Base-by-base conservation (phyloP, 2,113 vertebrate species). In the Anhinga anhinga region DNA sequence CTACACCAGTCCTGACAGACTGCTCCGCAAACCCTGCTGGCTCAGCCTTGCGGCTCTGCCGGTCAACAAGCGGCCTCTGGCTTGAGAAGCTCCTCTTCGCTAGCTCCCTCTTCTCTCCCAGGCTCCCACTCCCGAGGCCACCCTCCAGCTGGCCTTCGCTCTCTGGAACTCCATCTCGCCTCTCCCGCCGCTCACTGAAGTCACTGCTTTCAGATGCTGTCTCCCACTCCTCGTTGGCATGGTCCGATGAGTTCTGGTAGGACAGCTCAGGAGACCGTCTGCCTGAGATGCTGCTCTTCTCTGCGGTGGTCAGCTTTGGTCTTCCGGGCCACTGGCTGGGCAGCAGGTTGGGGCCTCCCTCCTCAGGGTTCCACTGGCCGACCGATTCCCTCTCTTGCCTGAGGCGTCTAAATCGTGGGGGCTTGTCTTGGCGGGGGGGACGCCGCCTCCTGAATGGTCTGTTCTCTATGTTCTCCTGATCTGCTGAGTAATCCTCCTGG, bases 41-140 rank as follows among this genome's bases (percentile, higher is more conserved):
- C 63, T 99, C 99, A 3, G 98, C 97, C 97, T 99, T 99, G 70
- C 99, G 99, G 98, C 98, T 99, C 96, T 99, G 99, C 50, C 99
- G 97, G 74, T 99, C 99, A 6, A 98, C 99, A 34, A 99, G 91
- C 0, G 99, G 99, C 55, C 99, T 98, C 90, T 99, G 99, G 94
- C 99, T 99, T 8, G 99, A 99, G 97, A 99, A 99, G 96, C 99
- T 99, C 87, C 99, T 98, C 96, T 99, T 99, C 13, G 99, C 99
- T 55, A 99, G 96, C 62, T 99, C 99, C 95, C 99, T 99, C 98
- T 99, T 99, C 97, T 99, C 99, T 7, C 98, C 98, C 52, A 98
- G 55, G 77, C 97, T 85, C 10, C 97, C 97, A 9, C 98, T 98
- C 2, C 98, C 71, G 0, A 98, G 98, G 74, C 98, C 97, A 2